phyloP scores from a whole-genome alignment of 2,113 vertebrate species.

The Syngnathus floridae region DNA sequence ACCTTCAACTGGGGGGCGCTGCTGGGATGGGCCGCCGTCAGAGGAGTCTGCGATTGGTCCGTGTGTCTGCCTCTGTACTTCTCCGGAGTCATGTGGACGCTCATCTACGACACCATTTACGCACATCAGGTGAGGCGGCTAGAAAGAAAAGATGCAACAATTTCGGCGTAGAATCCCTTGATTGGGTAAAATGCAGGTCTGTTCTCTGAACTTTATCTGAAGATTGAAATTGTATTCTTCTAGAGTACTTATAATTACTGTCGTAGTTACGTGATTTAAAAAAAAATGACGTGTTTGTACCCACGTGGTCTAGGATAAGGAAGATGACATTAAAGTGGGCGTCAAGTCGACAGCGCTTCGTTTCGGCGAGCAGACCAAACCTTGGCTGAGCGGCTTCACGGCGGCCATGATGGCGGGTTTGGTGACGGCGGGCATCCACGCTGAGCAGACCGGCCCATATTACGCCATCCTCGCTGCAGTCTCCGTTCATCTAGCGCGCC shows the following conservation, averaged over 20 bases:
- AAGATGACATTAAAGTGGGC: conserved; percentile 80
- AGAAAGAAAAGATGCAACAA: not conserved
- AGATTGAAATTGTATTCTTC: no score
- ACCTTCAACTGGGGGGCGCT: conserved; percentile 94
- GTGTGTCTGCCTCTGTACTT: conserved; percentile 90
- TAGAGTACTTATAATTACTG: no score
- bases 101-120: conserved; percentile 94
- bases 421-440: conserved; percentile 72
- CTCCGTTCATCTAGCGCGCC: conserved; percentile 74
- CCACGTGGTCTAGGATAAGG: conserved; percentile 77
- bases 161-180: not conserved
- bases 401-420: conserved; percentile 80
- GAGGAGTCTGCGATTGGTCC: conserved; percentile 83
- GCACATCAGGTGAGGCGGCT: conserved; percentile 84
- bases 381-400: conserved; percentile 84
- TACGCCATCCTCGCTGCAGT: conserved; percentile 71
- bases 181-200: not conserved
- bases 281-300: not conserved
- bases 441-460: conserved; percentile 80
- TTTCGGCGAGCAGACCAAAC: conserved; percentile 82
- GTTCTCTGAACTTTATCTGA: no score
- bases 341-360: conserved; percentile 87
- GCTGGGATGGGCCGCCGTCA: conserved; percentile 89
- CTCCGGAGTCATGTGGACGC: conserved; percentile 90
- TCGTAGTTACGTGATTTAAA: not conserved